Conservation (phyloP, 2,888 invertebrate species). For the Villa cingulata region DNA sequence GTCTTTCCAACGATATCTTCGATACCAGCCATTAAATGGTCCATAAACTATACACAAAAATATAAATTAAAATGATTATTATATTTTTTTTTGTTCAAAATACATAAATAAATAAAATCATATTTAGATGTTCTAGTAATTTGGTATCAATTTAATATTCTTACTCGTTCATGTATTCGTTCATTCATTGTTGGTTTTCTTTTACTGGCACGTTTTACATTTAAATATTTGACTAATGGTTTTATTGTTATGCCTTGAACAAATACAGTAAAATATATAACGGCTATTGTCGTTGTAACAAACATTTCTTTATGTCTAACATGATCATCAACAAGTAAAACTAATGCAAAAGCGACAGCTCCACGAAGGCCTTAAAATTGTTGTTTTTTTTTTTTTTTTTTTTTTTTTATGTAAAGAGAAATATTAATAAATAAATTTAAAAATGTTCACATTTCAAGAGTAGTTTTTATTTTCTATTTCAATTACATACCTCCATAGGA, state of each 20-base stretch:
- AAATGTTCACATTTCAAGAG: background rate
- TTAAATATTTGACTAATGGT: constrained; percentile 84
- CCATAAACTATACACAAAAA: constrained; percentile 59
- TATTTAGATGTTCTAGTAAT: background rate
- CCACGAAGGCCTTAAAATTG: constrained; percentile 63
- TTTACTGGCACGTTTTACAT: constrained; percentile 81
- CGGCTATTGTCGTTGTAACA: constrained; percentile 91
- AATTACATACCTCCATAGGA: constrained; percentile 66
- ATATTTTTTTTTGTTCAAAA: too few relatives aligned
- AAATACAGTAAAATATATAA: constrained; percentile 98
- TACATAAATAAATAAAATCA: too few relatives aligned
- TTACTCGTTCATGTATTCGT: constrained; percentile 87
- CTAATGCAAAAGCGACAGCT: constrained; percentile 93
- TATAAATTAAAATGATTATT: background rate
- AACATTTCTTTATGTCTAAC: constrained; percentile 90
- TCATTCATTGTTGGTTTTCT: constrained; percentile 92
- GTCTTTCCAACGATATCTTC: constrained; percentile 92
- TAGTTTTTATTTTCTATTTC: background rate
- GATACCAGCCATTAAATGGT: constrained; percentile 93
- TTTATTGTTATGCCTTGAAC: constrained; percentile 99
- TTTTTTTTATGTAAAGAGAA: too few relatives aligned
- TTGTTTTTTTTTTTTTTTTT: too few relatives aligned
- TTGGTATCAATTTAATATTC: constrained; percentile 14
- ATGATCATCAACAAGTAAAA: constrained; percentile 70
- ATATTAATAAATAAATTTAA: background rate